Base-by-base conservation (phyloP, 2,113 vertebrate genomes). In the Centropus bengalensis region DNA sequence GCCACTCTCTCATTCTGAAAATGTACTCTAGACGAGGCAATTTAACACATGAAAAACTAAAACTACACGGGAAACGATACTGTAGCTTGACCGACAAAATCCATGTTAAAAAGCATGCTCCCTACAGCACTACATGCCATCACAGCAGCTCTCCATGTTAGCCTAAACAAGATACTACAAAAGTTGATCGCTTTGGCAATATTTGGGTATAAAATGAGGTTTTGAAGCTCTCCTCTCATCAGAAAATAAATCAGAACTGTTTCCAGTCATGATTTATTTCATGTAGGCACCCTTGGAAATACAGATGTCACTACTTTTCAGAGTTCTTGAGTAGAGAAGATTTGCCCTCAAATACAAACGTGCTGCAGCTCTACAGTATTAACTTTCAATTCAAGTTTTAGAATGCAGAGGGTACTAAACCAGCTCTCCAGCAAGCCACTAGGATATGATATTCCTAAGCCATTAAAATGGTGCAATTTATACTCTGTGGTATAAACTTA, bases 11-110 rank as follows among this genome's bases (percentile, higher is more conserved):
- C 55, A 74, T 63, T 74, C 64, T 77, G 47, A 80, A 91, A 89
- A 82, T 30, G 19, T 77, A 63, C 27, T 64, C 79, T 67, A 91
- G 47, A 95, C 71, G 74, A 69, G 84, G 74, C 64, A 81, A 62
- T 83, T 96, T 67, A 90, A 75, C 38, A 80, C 40, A 40, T 20
- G n/a, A 82, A 22, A 80, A 96, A 95, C 51, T 21, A 66, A 80
- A 91, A 81, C 56, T 59, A 56, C 32, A 55, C 52, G 67, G 54
- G 59, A 77, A 67, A 0, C 70, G 59, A 51, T 74, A 75, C 47
- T 80, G 60, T 23, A 56, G 87, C 68, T 80, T 67, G 23, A 80
- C 45, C 64, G 75, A 82, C n/a, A 86, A 78, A 81, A 56, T 47
- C 52, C 14, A 30, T 9, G 47, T 68, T 78, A 16, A 55, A 63